Evolutionary conservation across 2,113 vertebrate genomes (phyloP).

Genomic region (Ochotona curzoniae): DNA sequence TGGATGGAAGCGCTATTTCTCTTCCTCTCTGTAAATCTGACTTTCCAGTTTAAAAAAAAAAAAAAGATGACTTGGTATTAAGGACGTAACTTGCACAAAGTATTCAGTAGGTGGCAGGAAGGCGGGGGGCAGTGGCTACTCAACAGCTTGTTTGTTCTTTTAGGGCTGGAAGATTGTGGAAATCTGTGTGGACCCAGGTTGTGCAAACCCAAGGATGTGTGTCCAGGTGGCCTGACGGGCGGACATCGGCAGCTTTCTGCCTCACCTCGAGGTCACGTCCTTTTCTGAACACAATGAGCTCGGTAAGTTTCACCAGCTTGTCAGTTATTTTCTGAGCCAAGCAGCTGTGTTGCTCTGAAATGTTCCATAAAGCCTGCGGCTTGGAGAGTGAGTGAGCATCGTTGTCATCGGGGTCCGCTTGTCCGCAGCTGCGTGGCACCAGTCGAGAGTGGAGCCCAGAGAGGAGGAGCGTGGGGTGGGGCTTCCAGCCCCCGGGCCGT

Average conservation of each 20-base stretch:
- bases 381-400: neutral
- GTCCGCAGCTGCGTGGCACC: neutral
- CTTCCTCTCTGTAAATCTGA: too few species aligned
- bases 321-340: neutral
- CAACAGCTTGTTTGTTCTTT: slow-evolving; percentile 2
- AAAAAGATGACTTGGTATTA: neutral
- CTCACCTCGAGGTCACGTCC: neutral
- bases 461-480: neutral
- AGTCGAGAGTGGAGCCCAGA: neutral
- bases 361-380: too few species aligned
- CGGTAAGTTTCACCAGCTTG: slow-evolving; percentile 54
- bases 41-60: too few species aligned
- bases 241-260: neutral
- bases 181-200: neutral
- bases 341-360: neutral
- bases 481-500: too few species aligned
- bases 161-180: slow-evolving; percentile 19
- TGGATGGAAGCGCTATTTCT: too few species aligned
- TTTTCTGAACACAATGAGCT: slow-evolving; percentile 67
- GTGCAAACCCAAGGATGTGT: neutral
- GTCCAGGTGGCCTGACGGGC: neutral
- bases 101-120: neutral
- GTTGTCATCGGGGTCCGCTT: fast-evolving
- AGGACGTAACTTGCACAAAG: neutral
- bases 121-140: neutral